phyloP scores from a whole-genome alignment of 2,113 vertebrate genomes.

The Paraplagusia blochii region DNA sequence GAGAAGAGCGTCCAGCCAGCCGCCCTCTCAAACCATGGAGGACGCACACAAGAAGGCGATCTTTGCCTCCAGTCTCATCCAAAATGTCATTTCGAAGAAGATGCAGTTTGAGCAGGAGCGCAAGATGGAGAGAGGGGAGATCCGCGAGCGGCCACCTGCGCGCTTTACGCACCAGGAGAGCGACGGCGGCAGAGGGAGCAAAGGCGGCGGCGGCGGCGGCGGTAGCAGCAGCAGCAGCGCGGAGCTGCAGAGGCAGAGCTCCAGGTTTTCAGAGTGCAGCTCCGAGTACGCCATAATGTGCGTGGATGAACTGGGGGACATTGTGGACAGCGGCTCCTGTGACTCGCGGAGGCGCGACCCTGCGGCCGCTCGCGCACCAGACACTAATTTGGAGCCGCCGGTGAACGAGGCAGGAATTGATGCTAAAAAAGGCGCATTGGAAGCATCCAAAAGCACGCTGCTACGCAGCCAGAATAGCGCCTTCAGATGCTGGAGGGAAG shows the following conservation, averaged over 20 bases:
- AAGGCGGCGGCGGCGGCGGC: conserved; percentile 8
- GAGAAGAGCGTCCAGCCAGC: conserved; percentile 59
- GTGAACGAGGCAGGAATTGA: conserved; percentile 74
- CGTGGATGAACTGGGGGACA: conserved; percentile 66
- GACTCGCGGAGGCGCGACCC: conserved; percentile 73
- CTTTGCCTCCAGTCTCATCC: conserved; percentile 89
- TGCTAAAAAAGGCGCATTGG: conserved; percentile 83
- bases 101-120: conserved; percentile 96
- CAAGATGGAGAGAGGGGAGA: conserved; percentile 94
- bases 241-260: conserved; percentile 78
- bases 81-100: conserved; percentile 96
- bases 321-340: conserved; percentile 72
- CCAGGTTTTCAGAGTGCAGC: conserved; percentile 78
- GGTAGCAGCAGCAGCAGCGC: conserved; percentile 53
- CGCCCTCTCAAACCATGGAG: conserved; percentile 69
- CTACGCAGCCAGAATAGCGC: conserved; percentile 94
- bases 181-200: conserved; percentile 39
- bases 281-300: conserved; percentile 78
- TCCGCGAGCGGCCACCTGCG: conserved; percentile 74
- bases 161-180: conserved; percentile 62
- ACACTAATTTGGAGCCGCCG: conserved; percentile 57
- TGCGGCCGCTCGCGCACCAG: conserved; percentile 41
- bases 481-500: conserved; percentile 92
- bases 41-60: conserved; percentile 85
- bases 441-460: conserved; percentile 83